Percentiles rank a stretch among this genome's conserved stretches.
phyloP scores from a whole-genome alignment of 2,113 vertebrate species.

The Fukomys damarensis region DNA sequence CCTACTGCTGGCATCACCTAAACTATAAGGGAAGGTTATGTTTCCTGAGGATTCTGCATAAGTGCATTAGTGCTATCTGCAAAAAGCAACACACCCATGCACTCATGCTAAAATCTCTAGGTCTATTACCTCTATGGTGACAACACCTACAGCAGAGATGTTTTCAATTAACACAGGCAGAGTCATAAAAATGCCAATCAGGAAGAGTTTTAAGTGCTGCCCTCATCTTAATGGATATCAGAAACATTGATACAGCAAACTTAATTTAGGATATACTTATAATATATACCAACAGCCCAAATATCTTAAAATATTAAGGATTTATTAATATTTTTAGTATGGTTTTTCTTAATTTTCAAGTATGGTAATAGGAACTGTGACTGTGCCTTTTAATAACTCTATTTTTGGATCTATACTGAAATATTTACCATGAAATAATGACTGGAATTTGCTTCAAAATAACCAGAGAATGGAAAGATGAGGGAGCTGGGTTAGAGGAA shows the following conservation, averaged over 20 bases:
- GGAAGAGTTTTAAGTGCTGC: not conserved
- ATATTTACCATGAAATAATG: not conserved
- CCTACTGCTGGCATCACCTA: not conserved
- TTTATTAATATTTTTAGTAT: not conserved
- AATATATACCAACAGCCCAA: not conserved
- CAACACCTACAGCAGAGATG: not conserved
- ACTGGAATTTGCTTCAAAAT: slow-evolving; percentile 38
- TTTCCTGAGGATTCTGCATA: not conserved
- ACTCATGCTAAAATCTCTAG: not conserved
- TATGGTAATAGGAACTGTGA: not conserved
- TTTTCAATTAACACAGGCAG: not conserved
- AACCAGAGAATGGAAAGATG: not conserved
- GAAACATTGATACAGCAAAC: not conserved
- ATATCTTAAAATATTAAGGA: not conserved
- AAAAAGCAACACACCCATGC: not conserved
- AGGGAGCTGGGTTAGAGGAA: not conserved
- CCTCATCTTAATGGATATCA: not conserved
- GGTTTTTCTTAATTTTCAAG: not conserved
- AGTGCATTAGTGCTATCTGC: no score
- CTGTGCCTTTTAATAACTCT: not conserved
- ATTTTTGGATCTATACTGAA: not conserved
- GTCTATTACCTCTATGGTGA: not conserved
- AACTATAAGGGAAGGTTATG: not conserved
- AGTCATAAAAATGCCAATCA: not conserved
- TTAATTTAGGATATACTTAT: not conserved